Base-by-base conservation (phyloP, 2,888 invertebrate genomes). In the Vanessa cardui region DNA sequence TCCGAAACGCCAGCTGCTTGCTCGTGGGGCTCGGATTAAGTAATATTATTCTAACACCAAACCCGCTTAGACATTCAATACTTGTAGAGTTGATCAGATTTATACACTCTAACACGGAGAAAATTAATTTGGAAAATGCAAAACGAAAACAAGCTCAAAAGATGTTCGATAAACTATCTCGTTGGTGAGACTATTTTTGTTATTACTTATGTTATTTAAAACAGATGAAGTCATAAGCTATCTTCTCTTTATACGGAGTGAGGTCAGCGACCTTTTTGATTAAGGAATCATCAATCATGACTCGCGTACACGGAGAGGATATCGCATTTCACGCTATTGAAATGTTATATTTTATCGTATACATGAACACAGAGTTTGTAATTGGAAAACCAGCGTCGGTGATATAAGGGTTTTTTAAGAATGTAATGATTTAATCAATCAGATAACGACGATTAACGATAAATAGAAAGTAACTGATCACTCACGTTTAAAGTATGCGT, bases 261-360 rank as follows among this genome's bases (percentile, higher is more conserved):
- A 80, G 88, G 86, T 89, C 84, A 80, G 75, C 78, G 88, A 90
- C 87, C 87, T 79, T 74, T 80, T 83, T 90, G 89, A 90, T 90
- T 89, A 88, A 89, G 86, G 87, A 84, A 87, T 89, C 87, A 89
- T 90, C 89, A 90, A 90, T 90, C 90, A 89, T 85, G 81, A 83
- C 82, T 80, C 76, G 81, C 79, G 76, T 80, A 81, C 77, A 79
- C 76, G 77, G 80, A 72, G 83, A 80, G 81, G 75, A 83, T 87
- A 88, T 90, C 85, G 78, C 81, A 81, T 90, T 87, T 87, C 88
- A 83, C 82, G 85, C 80, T 56, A 67, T 67, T 70, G 60, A 67
- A 67, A 65, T 69, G 56, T 67, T 62, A 64, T 69, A 67, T 67
- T 65, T 72, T 68, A 70, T 67, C 64, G 49, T 33, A 66, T 61